Evolutionary conservation across 2,797 vertebrate genomes (phyloP), one percentile per base, ranked within the genome.

Genomic region (Argentina silus): DNA sequence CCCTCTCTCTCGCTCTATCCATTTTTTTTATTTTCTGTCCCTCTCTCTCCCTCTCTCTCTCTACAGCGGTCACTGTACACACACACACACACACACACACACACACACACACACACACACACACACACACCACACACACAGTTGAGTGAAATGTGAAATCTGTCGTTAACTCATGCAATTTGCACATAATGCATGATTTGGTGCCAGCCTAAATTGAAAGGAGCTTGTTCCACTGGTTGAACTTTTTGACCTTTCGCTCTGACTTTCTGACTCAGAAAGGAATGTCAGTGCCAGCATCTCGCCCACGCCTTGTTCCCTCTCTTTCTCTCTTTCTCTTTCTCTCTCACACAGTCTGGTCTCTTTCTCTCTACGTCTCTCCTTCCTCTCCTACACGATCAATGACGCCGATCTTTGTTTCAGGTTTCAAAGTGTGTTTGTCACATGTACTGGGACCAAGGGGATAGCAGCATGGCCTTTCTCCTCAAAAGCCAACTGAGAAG

Each of bases 121-220:
- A n/a, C n/a, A n/a, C n/a, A n/a, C n/a, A n/a, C n/a, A n/a, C 56
- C 17, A 50, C 70, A 73, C 70, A 65, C 66, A 19, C 53, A 59
- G 36, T 75, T 64, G 71, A 66, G 15, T 50, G 12, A 50, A 50
- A 50, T 50, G 15, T 50, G 48, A 15, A 51, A 51, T 50, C 11
- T 12, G 48, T 50, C 15, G 15, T 3, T 14, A 50, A 50, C 48
- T 50, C 3, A 6, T 50, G 4, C 48, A 50, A 51, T 14, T 51
- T 51, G 14, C 50, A 51, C 14, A 51, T n/a, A n/a, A 51, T 1
- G 5, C 50, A 51, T 51, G 3, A 51, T 51, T 51, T 51, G 50
- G 50, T 51, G 50, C 50, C 50, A n/a, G 2, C 50, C n/a, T 51
- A 6, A 11, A 12, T 15, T 51, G 14, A 51, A 15, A 12, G 14